These are phyloP conservation scores for Acanthacorydalis orientalis DNA, from an alignment of 2,888 invertebrate genomes.

Conservation along the genomic window DNA sequence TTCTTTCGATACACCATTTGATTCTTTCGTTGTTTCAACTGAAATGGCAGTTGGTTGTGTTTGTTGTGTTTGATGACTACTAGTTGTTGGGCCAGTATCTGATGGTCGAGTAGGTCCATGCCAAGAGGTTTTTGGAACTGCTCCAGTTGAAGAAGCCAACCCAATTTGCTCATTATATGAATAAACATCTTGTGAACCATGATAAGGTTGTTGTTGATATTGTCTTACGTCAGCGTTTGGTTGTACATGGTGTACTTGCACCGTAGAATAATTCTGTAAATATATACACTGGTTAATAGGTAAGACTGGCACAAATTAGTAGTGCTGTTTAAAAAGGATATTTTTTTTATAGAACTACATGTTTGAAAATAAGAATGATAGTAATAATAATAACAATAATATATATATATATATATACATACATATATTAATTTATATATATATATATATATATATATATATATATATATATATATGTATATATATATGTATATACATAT, in stretches of 20 bases:
- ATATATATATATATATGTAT: no score
- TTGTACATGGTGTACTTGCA: conserved; percentile 4
- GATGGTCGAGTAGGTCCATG: conserved; percentile 25
- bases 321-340: no score
- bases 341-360: no score
- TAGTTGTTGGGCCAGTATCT: conserved; percentile 13
- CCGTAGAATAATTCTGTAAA: conserved; percentile 4
- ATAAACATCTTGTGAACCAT: conserved; percentile 16
- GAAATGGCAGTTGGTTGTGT: conserved; percentile 25
- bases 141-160: conserved; percentile 18
- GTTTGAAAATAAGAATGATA: conserved; percentile 1
- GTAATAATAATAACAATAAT: conserved; percentile 10
- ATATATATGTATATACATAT: no score
- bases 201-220: background rate
- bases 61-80: conserved; percentile 18
- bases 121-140: conserved; percentile 23
- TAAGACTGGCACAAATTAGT: conserved; percentile 1
- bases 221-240: background rate
- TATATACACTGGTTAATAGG: background rate
- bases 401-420: background rate
- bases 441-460: no score
- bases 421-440: no score
- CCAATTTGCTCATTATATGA: conserved; percentile 20
- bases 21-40: conserved; percentile 22
- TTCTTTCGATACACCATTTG: conserved; percentile 28